phyloP scores from a whole-genome alignment of 2,797 vertebrate genomes.

The Sus cebifrons region DNA sequence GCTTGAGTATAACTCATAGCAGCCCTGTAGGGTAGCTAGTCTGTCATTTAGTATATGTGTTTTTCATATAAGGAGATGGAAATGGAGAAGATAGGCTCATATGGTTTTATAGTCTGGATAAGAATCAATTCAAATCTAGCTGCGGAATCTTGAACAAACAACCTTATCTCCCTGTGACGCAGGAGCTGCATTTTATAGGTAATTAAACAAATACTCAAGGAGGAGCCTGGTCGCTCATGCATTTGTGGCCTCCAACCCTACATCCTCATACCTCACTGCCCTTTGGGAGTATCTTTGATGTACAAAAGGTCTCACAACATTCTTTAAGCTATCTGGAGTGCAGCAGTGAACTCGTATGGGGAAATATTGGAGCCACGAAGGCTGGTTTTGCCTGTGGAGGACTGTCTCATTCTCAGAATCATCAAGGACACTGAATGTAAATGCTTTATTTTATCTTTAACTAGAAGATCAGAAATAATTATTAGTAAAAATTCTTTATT shows the following conservation, averaged over 20 bases:
- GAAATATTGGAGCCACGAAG: not conserved
- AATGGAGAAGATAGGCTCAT: not conserved
- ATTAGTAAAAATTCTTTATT: not conserved
- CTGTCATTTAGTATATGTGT: not conserved
- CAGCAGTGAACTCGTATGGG: not conserved
- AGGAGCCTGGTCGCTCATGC: not conserved
- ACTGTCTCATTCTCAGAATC: not conserved
- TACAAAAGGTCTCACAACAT: not conserved
- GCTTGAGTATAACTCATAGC: not conserved
- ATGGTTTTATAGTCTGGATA: not conserved
- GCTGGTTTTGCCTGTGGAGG: not conserved
- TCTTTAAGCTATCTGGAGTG: not conserved
- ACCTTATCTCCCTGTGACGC: not conserved
- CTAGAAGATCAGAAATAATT: not conserved
- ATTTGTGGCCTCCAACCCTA: not conserved
- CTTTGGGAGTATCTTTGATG: not conserved
- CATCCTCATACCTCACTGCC: not conserved
- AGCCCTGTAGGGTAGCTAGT: no score
- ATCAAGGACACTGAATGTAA: not conserved
- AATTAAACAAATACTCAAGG: not conserved
- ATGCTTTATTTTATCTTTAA: not conserved
- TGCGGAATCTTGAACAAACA: not conserved
- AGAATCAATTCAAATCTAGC: not conserved
- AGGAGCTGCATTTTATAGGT: not conserved
- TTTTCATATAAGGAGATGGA: slow-evolving; percentile 15